Base-by-base conservation (phyloP, 2,888 invertebrate species). In the Dicycla oo region DNA sequence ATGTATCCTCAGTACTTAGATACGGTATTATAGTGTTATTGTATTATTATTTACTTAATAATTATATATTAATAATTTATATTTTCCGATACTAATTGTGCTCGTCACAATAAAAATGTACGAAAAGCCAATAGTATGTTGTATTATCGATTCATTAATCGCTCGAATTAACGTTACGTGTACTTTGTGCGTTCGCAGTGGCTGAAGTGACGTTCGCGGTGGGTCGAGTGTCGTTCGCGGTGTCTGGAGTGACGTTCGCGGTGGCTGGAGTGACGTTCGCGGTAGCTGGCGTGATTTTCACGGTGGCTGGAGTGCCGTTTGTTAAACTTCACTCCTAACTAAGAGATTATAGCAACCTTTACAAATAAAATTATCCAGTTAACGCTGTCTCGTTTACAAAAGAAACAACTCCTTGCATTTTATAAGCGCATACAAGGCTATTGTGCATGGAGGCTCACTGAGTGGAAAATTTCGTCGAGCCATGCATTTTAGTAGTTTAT, bases 381-480 rank as follows among this genome's bases (percentile, higher is more conserved):
- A 7, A 18, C 23, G 8, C 23, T 15, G n/a, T 30, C 58, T 23
- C 23, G 43, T 67, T 67, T 8, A 18, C 6, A 30, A 43, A 51
- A 57, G 43, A 43, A 51, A 13, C 23, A 34, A 56, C 10, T 23
- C 30, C 49, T 34, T 51, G 23, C 23, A 51, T 20, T 23, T 1
- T 23, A 34, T 26, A 34, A 2, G 10, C n/a, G 8, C 26, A n/a
- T 20, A 45, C 20, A 51, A 45, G 26, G 47, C 57, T 75, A 58
- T 53, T 40, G 6, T 66, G 76, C 51, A 75, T 53, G 47, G 45
- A 30, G 45, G 76, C 30, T 60, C 68, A 74, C 23, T 68, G 73
- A 34, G 47, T 18, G 23, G 73, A 60, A 67, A 60, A 75, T 75
- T 10, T 60, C 20, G 15, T 58, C 58, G 20, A 40, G 20, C 15